A percentile compares a stretch with the other conserved stretches of the same genome.
Evolutionary conservation across 2,888 invertebrate species (phyloP).

Genomic region (Pediacus dermestoides): DNA sequence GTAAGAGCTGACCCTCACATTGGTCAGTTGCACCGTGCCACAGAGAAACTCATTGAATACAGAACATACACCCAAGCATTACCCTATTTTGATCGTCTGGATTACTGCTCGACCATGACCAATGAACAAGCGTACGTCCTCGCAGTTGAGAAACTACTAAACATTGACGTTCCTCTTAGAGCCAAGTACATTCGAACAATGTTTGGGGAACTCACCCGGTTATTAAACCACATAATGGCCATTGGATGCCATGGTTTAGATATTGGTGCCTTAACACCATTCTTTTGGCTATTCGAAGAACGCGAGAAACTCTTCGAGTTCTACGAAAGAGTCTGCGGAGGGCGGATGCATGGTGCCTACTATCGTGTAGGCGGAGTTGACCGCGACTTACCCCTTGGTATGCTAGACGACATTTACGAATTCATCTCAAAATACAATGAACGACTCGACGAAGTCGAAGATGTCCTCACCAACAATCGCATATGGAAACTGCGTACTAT

Average conservation of each 20-base stretch:
- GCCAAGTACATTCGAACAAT: conserved; percentile 75
- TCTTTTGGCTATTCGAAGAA: conserved; percentile 90
- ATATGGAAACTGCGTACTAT: conserved; percentile 69
- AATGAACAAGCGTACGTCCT: conserved; percentile 77
- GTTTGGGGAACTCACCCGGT: conserved; percentile 66
- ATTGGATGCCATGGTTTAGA: conserved; percentile 70
- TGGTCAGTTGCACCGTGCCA: conserved; percentile 82
- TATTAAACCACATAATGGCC: conserved; percentile 78
- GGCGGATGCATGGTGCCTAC: conserved; percentile 80
- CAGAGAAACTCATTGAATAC: conserved; percentile 86
- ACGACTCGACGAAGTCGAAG: conserved; percentile 82
- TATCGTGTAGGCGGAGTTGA: conserved; percentile 79
- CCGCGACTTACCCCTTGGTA: conserved; percentile 69
- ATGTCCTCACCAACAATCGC: conserved; percentile 70
- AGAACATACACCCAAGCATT: conserved; percentile 82
- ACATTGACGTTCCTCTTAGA: conserved; percentile 70
- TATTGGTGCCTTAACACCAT: conserved; percentile 82
- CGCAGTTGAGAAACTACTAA: conserved; percentile 79
- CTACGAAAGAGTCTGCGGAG: conserved; percentile 78
- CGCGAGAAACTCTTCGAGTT: conserved; percentile 83
- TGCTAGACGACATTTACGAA: conserved; percentile 75
- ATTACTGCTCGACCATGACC: conserved; percentile 81
- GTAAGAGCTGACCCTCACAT: conserved; percentile 79
- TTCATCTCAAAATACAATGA: conserved; percentile 64
- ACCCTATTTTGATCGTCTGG: conserved; percentile 84